phyloP scores from a whole-genome alignment of 2,797 vertebrate genomes.

The Leptatherina wallacei region DNA sequence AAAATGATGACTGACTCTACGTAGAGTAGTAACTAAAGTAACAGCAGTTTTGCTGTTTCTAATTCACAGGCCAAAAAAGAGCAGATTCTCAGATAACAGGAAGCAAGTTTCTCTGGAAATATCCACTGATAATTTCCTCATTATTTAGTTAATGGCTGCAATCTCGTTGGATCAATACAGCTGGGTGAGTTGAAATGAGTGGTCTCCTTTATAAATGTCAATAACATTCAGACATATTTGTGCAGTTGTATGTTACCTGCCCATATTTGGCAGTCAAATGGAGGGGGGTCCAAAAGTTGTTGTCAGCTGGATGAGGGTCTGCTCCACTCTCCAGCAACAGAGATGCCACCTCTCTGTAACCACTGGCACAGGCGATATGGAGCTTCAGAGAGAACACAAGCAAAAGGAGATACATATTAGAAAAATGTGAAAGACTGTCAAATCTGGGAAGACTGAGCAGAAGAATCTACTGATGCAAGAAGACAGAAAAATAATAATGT shows the following conservation, averaged over 20 bases:
- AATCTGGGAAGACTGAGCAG: background rate
- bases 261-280: constrained; percentile 95
- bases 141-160: constrained; percentile 38
- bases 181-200: constrained; percentile 17
- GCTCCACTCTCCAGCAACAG: constrained; percentile 87
- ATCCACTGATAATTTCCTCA: constrained; percentile 46
- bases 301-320: constrained; percentile 85
- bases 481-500: background rate
- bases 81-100: constrained; percentile 57
- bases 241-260: constrained; percentile 84
- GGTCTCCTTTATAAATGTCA: constrained; percentile 12
- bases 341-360: constrained; percentile 89
- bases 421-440: background rate
- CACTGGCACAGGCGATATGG: constrained; percentile 91
- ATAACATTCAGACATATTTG: constrained; percentile 4
- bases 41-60: constrained; percentile 22
- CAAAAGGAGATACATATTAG: background rate
- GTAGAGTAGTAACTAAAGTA: constrained; percentile 11
- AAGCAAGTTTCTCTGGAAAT: constrained; percentile 31
- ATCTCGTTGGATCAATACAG: constrained; percentile 31
- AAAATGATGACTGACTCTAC: constrained; percentile 50
- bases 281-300: constrained; percentile 91
- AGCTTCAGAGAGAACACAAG: constrained; percentile 77
- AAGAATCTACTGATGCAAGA: no score
- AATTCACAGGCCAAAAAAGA: constrained; percentile 59